Conservation (phyloP, 1,140 invertebrate genomes). For the Agrypnia vestita region DNA sequence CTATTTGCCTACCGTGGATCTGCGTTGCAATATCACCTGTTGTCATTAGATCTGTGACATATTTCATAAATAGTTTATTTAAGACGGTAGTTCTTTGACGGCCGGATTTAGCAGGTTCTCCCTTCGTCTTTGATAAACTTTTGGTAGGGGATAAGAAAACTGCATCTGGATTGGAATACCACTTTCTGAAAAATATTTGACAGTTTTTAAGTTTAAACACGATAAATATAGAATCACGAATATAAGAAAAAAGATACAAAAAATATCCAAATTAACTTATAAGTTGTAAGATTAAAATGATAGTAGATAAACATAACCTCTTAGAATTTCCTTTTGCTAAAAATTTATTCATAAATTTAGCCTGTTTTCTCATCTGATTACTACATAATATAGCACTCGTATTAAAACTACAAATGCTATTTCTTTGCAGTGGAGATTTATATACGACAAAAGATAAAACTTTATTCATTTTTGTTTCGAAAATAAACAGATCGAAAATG, state of each 20-base stretch:
- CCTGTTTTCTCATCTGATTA: conserved; percentile 13
- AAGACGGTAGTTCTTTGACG: conserved; percentile 75
- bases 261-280: no score
- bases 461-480: conserved; percentile 20
- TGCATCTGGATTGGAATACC: neutral
- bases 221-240: neutral
- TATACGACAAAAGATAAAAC: neutral
- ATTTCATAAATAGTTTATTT: conserved; percentile 86
- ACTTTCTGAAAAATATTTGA: conserved; percentile 42
- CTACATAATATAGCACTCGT: conserved; percentile 5
- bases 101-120: conserved; percentile 68
- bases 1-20: conserved; percentile 77
- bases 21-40: conserved; percentile 76
- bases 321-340: conserved; percentile 9
- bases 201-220: neutral
- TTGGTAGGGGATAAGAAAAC: neutral
- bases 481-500: neutral
- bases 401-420: conserved; percentile 22
- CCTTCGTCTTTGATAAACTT: conserved; percentile 63
- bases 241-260: no score
- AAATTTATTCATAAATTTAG: conserved; percentile 31
- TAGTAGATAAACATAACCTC: conserved; percentile 17
- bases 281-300: no score
- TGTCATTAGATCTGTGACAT: conserved; percentile 83
- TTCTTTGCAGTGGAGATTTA: neutral